Evolutionary conservation across 2,797 vertebrate species (phyloP).

Genomic region (Atherinosoma microstoma): DNA sequence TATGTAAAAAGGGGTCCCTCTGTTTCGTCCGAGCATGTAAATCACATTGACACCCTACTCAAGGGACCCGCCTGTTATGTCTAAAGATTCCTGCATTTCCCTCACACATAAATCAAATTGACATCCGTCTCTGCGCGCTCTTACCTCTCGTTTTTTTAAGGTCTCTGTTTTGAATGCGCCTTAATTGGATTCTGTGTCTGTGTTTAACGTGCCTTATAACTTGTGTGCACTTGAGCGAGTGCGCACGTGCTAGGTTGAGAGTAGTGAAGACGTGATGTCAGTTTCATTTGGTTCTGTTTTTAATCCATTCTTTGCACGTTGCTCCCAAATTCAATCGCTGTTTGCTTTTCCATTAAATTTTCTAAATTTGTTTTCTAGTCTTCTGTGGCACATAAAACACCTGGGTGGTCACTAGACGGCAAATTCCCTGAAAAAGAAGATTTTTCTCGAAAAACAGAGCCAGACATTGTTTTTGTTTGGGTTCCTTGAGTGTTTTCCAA

Average conservation of each 20-base stretch:
- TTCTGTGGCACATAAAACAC: slow-evolving; percentile 23
- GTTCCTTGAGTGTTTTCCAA: slow-evolving; percentile 50
- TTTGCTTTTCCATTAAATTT: slow-evolving; percentile 21
- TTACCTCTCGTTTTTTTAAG: slow-evolving; percentile 41
- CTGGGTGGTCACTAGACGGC: slow-evolving; percentile 35
- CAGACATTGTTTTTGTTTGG: slow-evolving; percentile 46
- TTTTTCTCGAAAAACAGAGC: slow-evolving; percentile 22
- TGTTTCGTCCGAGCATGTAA: slow-evolving; percentile 69
- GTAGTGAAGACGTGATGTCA: slow-evolving; percentile 47
- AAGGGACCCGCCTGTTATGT: slow-evolving; percentile 58
- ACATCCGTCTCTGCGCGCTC: slow-evolving; percentile 40
- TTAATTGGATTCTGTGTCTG: slow-evolving; percentile 76
- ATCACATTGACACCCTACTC: slow-evolving; percentile 66
- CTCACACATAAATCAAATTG: slow-evolving; percentile 73
- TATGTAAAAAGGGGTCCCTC: slow-evolving; percentile 52
- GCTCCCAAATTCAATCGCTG: background rate
- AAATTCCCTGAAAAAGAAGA: slow-evolving; percentile 33
- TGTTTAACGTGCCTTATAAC: slow-evolving; percentile 57
- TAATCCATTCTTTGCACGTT: slow-evolving; percentile 46
- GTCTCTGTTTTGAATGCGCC: slow-evolving; percentile 48
- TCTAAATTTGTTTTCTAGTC: slow-evolving; percentile 22
- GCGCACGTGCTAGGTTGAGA: slow-evolving; percentile 5
- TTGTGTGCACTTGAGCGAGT: background rate
- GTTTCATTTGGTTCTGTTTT: slow-evolving; percentile 41
- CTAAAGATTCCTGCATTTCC: slow-evolving; percentile 57